Evolutionary conservation across 2,888 invertebrate genomes (phyloP).

Genomic region (Stenurella melanura): DNA sequence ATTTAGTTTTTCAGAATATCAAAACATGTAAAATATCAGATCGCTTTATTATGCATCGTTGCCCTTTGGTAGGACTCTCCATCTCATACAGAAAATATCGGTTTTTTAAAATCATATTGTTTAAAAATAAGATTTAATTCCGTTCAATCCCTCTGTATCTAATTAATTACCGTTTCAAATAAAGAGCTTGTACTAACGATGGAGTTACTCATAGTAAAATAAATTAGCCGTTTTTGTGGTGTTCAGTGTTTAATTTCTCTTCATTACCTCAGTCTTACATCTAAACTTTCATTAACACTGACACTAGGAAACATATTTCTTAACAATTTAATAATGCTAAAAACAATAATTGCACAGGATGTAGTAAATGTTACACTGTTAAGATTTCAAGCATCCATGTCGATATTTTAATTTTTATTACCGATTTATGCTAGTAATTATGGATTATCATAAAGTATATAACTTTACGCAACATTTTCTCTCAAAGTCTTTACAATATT

Average conservation of each 20-base stretch:
- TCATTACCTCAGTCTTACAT: constrained; percentile 18
- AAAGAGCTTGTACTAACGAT: neutral
- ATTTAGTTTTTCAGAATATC: no score
- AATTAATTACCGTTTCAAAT: neutral
- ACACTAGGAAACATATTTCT: constrained; percentile 22
- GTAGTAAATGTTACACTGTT: constrained; percentile 36
- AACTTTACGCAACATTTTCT: neutral
- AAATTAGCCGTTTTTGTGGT: constrained; percentile 17
- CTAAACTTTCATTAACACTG: constrained; percentile 33
- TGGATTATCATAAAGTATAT: constrained; percentile 4
- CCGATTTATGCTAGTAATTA: constrained; percentile 11
- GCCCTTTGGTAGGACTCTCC: no score
- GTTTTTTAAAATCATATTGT: neutral
- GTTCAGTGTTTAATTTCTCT: constrained; percentile 28
- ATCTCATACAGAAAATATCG: no score
- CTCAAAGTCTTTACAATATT: neutral
- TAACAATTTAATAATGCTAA: constrained; percentile 10
- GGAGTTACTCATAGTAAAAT: neutral
- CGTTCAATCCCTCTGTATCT: neutral
- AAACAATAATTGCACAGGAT: constrained; percentile 26
- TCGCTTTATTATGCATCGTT: no score
- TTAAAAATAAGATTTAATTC: neutral
- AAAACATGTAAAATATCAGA: no score
- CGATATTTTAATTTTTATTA: constrained; percentile 13
- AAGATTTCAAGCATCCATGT: constrained; percentile 6